Conservation (phyloP, 2,113 vertebrate genomes). For the Noturus placidus region DNA sequence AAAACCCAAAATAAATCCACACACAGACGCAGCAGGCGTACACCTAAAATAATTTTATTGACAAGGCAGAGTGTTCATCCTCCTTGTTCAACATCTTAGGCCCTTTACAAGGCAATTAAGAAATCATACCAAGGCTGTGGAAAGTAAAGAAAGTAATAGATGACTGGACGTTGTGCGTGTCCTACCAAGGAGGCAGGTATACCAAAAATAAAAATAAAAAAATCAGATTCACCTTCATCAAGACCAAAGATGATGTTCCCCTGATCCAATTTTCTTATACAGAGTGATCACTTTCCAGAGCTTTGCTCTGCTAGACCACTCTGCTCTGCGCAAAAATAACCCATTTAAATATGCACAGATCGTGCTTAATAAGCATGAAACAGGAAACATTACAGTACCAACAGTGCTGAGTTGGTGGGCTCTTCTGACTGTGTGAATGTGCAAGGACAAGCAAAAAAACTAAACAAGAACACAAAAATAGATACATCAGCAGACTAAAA, state of each 20-base stretch:
- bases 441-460: conserved; percentile 63
- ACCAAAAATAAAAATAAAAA: neutral
- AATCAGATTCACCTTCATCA: conserved; percentile 20
- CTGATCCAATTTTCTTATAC: conserved; percentile 55
- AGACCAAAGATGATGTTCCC: conserved; percentile 62
- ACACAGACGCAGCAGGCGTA: conserved; percentile 38
- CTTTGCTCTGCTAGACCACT: conserved; percentile 21
- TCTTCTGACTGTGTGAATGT: conserved; percentile 37
- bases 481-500: conserved; percentile 29
- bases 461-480: conserved; percentile 31
- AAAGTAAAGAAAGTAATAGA: conserved; percentile 72
- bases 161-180: conserved; percentile 65
- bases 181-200: conserved; percentile 59
- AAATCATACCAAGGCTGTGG: conserved; percentile 88
- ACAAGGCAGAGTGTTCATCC: conserved; percentile 61
- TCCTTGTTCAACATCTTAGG: conserved; percentile 54
- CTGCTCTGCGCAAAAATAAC: conserved; percentile 29
- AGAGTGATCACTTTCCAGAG: conserved; percentile 15
- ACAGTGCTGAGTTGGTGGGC: conserved; percentile 61
- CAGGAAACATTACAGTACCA: conserved; percentile 53
- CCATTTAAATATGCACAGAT: conserved; percentile 24
- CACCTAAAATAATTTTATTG: conserved; percentile 89
- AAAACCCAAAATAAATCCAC: no score
- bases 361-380: conserved; percentile 38
- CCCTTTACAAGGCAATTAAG: conserved; percentile 76